Conservation (phyloP, 1,140 invertebrate species). For the Mizuhopecten yessoensis region DNA sequence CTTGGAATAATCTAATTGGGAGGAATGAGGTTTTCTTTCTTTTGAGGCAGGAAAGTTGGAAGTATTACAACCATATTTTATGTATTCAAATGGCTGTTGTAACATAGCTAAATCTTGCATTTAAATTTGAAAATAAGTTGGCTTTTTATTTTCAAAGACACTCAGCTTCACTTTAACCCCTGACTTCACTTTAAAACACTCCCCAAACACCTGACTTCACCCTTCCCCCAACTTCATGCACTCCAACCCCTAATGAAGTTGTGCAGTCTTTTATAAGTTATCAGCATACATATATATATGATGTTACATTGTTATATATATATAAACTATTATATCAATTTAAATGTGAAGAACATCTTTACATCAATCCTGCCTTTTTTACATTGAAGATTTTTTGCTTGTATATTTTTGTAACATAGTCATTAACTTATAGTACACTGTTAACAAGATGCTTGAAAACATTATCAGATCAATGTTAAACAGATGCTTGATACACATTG, state of each 20-base stretch:
- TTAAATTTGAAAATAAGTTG: neutral
- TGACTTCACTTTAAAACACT: too few relatives aligned
- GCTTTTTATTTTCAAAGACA: too few relatives aligned
- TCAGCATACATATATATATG: neutral
- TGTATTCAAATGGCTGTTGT: neutral
- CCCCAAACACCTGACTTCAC: neutral
- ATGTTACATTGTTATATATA: slow-evolving; percentile 36
- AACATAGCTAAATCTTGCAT: neutral
- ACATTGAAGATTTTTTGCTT: slow-evolving; percentile 29
- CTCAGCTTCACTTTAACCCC: too few relatives aligned
- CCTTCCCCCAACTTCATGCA: neutral
- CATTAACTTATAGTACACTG: neutral
- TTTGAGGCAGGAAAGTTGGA: neutral
- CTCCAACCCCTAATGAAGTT: neutral
- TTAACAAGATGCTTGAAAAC: neutral
- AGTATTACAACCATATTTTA: neutral
- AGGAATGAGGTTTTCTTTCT: neutral
- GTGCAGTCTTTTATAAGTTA: neutral
- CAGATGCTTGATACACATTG: neutral
- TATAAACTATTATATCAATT: neutral
- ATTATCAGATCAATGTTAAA: neutral
- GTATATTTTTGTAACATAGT: slow-evolving; percentile 21
- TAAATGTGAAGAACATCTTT: neutral
- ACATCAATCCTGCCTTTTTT: slow-evolving; percentile 26
- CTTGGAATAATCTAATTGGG: too few relatives aligned